Evolutionary conservation across 1,140 invertebrate species (phyloP).

Genomic region (Cyrtorhinus lividipennis): DNA sequence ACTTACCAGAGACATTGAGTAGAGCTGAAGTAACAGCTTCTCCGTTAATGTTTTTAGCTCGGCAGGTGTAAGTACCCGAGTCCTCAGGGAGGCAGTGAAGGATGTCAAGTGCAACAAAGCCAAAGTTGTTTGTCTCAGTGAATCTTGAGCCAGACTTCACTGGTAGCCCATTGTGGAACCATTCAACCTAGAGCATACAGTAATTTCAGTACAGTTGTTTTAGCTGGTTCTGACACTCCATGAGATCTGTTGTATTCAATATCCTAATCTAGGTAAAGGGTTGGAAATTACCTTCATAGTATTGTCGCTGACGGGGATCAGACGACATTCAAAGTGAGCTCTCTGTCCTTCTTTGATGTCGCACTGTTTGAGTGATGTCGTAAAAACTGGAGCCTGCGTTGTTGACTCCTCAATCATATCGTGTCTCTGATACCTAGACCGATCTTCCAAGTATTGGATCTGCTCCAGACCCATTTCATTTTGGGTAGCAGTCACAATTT

Average conservation of each 20-base stretch:
- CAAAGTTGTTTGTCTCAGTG: constrained; percentile 85
- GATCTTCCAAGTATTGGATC: constrained; percentile 75
- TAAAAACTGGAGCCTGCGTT: constrained; percentile 78
- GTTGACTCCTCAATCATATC: constrained; percentile 67
- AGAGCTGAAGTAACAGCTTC: constrained; percentile 71
- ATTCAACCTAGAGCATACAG: constrained; percentile 53
- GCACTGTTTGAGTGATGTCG: constrained; percentile 74
- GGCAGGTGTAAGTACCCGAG: constrained; percentile 78
- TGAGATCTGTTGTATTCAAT: too few relatives aligned
- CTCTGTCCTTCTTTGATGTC: constrained; percentile 89
- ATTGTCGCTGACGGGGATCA: constrained; percentile 91
- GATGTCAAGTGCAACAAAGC: constrained; percentile 84
- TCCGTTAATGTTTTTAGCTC: constrained; percentile 70
- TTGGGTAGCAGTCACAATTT: constrained; percentile 68
- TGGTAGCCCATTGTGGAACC: constrained; percentile 87
- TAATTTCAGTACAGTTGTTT: not conserved
- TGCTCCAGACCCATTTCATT: constrained; percentile 71
- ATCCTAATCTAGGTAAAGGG: too few relatives aligned
- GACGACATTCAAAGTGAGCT: constrained; percentile 87
- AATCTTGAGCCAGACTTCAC: constrained; percentile 78
- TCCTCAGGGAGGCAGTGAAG: constrained; percentile 83
- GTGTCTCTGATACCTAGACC: constrained; percentile 53
- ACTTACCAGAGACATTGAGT: constrained; percentile 53
- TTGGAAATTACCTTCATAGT: constrained; percentile 56
- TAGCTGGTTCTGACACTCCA: too few relatives aligned